These are phyloP conservation scores for Parochlus steinenii DNA, from an alignment of 2,888 invertebrate genomes.

Conservation along the genomic window DNA sequence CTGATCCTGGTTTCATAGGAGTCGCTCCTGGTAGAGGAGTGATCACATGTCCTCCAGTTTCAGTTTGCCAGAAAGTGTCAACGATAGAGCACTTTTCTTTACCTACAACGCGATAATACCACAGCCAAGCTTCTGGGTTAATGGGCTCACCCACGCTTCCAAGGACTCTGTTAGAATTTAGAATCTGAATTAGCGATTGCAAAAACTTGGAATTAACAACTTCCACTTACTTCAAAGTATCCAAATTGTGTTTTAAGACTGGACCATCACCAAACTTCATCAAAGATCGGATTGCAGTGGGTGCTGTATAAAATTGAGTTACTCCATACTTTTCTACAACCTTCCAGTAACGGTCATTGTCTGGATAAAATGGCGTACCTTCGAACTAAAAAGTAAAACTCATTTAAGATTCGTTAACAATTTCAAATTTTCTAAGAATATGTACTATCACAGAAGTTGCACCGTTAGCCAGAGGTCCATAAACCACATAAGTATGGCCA, in stretches of 20 bases:
- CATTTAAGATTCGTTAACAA: slow-evolving; percentile 4
- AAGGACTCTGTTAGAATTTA: slow-evolving; percentile 50
- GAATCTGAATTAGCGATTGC: too few species aligned
- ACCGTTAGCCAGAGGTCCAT: slow-evolving; percentile 86
- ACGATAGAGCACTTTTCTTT: slow-evolving; percentile 75
- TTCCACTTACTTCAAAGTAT: slow-evolving; percentile 23
- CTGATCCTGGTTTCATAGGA: slow-evolving; percentile 95
- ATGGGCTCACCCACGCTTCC: slow-evolving; percentile 99
- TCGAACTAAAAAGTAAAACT: slow-evolving; percentile 54
- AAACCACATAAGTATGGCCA: slow-evolving; percentile 83
- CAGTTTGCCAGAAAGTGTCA: slow-evolving; percentile 99
- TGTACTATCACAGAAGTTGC: slow-evolving; percentile 88
- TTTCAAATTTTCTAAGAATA: slow-evolving; percentile 10
- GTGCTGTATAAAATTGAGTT: slow-evolving; percentile 94
- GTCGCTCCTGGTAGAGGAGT: slow-evolving; percentile 92
- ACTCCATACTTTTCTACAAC: slow-evolving; percentile 88
- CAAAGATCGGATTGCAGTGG: slow-evolving; percentile 89
- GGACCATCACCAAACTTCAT: slow-evolving; percentile 86
- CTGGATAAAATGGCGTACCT: slow-evolving; percentile 91
- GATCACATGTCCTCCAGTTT: slow-evolving; percentile 95
- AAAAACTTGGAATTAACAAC: slow-evolving; percentile 1
- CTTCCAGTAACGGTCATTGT: slow-evolving; percentile 85
- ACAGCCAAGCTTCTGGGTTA: slow-evolving; percentile 94
- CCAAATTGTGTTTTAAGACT: slow-evolving; percentile 48
- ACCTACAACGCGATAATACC: slow-evolving; percentile 81